These are phyloP conservation scores for Fragum sueziense DNA, from an alignment of 2,888 invertebrate genomes.

Conservation along the genomic window DNA sequence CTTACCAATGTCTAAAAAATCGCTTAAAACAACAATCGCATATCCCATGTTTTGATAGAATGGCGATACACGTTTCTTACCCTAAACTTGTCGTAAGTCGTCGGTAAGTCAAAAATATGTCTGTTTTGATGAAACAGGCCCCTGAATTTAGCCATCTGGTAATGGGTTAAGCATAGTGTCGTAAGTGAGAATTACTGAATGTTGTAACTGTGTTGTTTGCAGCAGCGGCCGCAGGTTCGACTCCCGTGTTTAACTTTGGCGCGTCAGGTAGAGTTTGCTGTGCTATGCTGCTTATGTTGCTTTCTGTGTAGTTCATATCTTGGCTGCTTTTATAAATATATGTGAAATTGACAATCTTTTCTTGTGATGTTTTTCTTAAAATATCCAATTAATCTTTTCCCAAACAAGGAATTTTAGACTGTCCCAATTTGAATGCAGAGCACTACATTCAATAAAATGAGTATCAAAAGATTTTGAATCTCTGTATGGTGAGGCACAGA, in stretches of 20 bases:
- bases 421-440: background rate
- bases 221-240: slow-evolving; percentile 21
- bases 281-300: slow-evolving; percentile 16
- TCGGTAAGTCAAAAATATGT: too few relatives aligned
- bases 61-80: too few relatives aligned
- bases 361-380: background rate
- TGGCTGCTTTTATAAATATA: background rate
- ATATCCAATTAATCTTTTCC: background rate
- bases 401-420: background rate
- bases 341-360: background rate
- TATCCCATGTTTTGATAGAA: too few relatives aligned
- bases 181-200: background rate
- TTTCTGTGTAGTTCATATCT: background rate
- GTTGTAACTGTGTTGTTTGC: slow-evolving; percentile 14
- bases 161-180: too few relatives aligned
- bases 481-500: too few relatives aligned
- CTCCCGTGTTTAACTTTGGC: slow-evolving; percentile 49
- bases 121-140: too few relatives aligned
- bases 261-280: slow-evolving; percentile 38
- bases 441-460: background rate
- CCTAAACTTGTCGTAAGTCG: too few relatives aligned
- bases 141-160: too few relatives aligned
- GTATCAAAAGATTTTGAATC: background rate
- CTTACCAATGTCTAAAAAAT: too few relatives aligned
- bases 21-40: too few relatives aligned